Base-by-base conservation (phyloP, 2,113 vertebrate genomes). In the Falco punctatus region DNA sequence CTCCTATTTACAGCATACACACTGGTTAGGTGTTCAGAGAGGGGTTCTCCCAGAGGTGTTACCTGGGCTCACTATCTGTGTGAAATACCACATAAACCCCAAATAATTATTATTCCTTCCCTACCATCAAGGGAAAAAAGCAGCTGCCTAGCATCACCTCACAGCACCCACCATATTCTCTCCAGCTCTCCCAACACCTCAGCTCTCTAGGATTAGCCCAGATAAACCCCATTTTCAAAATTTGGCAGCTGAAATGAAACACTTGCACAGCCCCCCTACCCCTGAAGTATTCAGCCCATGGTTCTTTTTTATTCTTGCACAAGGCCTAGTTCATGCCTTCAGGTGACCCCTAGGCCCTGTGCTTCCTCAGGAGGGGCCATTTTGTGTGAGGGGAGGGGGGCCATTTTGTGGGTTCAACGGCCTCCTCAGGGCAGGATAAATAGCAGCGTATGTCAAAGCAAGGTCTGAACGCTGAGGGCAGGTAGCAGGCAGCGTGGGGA, bases 381-480 rank as follows among this genome's bases (percentile, higher is more conserved):
- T 97, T 97, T 97, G 96, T 95, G 70, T 42, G 90, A 85, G 90
- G 84, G 85, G 90, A 95, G 59, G 26, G 73, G 95, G 96, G 94
- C 96, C 95, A 96, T 96, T 96, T 97, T 96, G 93, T 58, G 80
- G 88, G 46, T 55, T 84, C 59, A 22, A 1, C 21, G 3, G 17
- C 16, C 33, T 74, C n/a, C 77, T 64, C 54, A 0, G 33, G 69
- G 24, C 54, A 5, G 4, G 9, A 49, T 23, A 40, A 40, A 69
- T 0, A 10, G 23, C 18, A 40, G 20, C 6, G 1, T 3, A 20
- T 6, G 7, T 3, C 23, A 33, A 23, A 40, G 1, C 3, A 1
- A 20, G 10, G 6, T 19, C 30, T 1, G 48, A 11, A 2, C 33
- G 2, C 27, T 1, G n/a, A 7, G 5, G 6, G 11, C 1, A 38